A percentile compares a stretch with the other conserved stretches of the same genome.
Conservation (phyloP, 2,113 vertebrate genomes). For the Tringa solitaria region DNA sequence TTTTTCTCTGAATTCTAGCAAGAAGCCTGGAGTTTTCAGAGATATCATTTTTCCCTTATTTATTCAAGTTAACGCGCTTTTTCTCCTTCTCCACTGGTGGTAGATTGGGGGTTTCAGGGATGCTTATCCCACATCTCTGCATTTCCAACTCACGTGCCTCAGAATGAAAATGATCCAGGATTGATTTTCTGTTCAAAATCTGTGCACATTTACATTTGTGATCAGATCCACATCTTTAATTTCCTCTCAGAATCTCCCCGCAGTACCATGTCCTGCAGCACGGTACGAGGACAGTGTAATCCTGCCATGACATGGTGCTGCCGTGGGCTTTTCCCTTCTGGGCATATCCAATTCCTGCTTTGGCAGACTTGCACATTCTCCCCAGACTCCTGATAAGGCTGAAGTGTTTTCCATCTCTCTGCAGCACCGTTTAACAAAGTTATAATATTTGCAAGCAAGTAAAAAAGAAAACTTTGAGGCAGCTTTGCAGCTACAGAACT, state of each 20-base stretch:
- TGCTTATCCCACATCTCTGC: neutral
- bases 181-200: neutral
- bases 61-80: neutral
- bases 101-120: neutral
- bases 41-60: neutral
- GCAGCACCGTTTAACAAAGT: neutral
- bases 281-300: neutral
- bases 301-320: neutral
- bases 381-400: neutral
- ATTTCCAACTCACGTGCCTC: rapidly evolving
- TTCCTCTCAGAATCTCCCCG: neutral
- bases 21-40: neutral
- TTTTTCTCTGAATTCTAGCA: neutral
- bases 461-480: neutral
- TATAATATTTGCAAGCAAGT: neutral
- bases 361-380: neutral
- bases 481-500: neutral
- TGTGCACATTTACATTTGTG: neutral
- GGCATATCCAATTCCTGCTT: neutral
- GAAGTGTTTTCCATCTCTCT: neutral
- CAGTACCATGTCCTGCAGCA: neutral
- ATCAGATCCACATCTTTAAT: neutral
- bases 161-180: neutral
- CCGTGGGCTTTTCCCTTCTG: neutral
- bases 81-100: rapidly evolving